Evolutionary conservation across 2,888 invertebrate genomes (phyloP), one percentile per base, ranked within the genome.

Genomic region (Leptarthrus brevirostris): DNA sequence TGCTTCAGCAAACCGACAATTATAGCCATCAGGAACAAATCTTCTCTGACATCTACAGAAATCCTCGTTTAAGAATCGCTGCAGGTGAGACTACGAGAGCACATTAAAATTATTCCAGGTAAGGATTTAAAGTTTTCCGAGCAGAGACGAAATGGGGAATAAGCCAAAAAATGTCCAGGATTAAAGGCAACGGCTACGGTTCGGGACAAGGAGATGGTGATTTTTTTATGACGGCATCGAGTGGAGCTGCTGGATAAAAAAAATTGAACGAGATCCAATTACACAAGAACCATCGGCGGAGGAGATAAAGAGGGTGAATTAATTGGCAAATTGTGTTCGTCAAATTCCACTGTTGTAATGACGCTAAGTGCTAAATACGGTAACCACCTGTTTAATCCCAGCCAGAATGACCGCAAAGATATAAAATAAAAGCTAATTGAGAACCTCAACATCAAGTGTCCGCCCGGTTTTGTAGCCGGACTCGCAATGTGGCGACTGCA

Each of bases 21-120:
- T 61, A 61, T 61, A 22, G 40, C 61, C 61, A 40, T 61, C 61
- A 61, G 61, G 61, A 61, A 61, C 61, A 61, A 61, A 61, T 61
- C 61, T 61, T 40, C 36, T 61, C 61, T 61, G 61, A 61, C 61
- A 61, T 61, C 61, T 40, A 61, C 61, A 61, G 61, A 61, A 61
- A 61, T 61, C 61, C 61, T 61, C 61, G 61, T 61, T 61, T 61
- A 61, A 40, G 61, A 44, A 61, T 61, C 61, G 61, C 61, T 61
- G 61, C 61, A 61, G 61, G 61, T 61, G 40, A 61, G 40, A 40
- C 40, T 36, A 34, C 22, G 20, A 40, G 61, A 40, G 40, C n/a
- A n/a, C 44, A 61, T 61, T 36, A 61, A 61, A 61, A 61, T 40
- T 36, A 61, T 61, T 61, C 40, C 61, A 61, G 40, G 40, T 40